These are phyloP conservation scores for Mus pahari DNA, from an alignment of 2,113 vertebrate species.

Conservation along the genomic window DNA sequence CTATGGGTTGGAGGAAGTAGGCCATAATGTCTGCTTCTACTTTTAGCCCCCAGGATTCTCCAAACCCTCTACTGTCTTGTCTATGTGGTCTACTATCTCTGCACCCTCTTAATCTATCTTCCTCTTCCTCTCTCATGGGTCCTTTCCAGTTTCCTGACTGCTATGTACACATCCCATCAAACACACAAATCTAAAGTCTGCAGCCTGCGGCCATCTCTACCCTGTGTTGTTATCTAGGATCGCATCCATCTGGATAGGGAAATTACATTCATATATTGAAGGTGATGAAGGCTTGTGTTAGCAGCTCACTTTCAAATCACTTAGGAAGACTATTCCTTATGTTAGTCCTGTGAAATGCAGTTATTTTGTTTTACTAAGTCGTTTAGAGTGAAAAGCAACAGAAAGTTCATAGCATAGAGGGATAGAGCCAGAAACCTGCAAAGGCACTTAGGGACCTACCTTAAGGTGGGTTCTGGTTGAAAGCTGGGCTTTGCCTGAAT, in stretches of 20 bases:
- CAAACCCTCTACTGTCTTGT: background rate
- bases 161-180: background rate
- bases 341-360: background rate
- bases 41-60: background rate
- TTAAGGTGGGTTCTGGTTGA: background rate
- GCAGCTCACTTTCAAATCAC: background rate
- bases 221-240: background rate
- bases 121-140: background rate
- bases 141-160: background rate
- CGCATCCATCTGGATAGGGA: background rate
- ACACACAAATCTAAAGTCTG: background rate
- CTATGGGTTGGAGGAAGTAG: background rate
- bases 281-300: background rate
- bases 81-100: background rate
- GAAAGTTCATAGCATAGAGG: background rate
- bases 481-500: background rate
- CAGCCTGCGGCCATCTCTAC: background rate
- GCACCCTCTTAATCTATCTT: background rate
- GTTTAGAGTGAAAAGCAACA: background rate
- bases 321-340: background rate
- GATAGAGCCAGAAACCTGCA: background rate
- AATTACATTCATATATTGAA: background rate
- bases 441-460: background rate
- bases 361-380: background rate
- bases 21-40: background rate